Base-by-base conservation (phyloP, 2,888 invertebrate genomes). In the Dryococelus australis region DNA sequence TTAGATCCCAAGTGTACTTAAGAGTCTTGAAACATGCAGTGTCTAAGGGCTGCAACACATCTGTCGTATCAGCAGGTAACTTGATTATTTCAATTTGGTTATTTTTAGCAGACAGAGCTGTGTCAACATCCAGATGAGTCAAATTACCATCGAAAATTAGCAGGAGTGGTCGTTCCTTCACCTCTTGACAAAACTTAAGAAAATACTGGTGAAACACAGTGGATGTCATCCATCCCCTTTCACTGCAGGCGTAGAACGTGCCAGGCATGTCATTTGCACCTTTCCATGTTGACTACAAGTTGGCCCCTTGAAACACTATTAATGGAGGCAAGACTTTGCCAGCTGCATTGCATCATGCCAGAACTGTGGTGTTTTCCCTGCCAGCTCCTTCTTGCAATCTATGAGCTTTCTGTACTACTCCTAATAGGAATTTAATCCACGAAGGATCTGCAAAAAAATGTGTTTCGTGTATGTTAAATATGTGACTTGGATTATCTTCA, bases 351-450 rank as follows among this genome's bases (percentile, higher is more conserved):
- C 89, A 87, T 85, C 88, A 90, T 4, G 89, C 89, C 86, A 90
- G 84, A 0, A 90, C 89, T 24, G 89, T 90, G n/a, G 87, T 90
- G 47, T 89, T 89, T 83, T 90, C 88, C 86, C 89, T 88, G 16
- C 89, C 90, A n/a, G 88, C 87, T 0, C 89, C 89, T n/a, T 86
- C 53, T 16, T 89, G 88, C 80, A 86, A 88, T 87, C 90, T 47
- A 27, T 90, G 89, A 43, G 89, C 88, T 86, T 89, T 89, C 65
- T 89, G 88, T n/a, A 89, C 89, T 20, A 80, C 87, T 26, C 86
- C 88, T 84, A 88, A 88, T 43, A 90, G 86, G 12, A 87, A 88
- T 88, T 90, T 89, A 27, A 88, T 86, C 80, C 89, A 87, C 12
- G 65, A 80, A 51, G 90, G 90, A 84, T 90, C 89, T 26, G 81